Evolutionary conservation across 2,888 invertebrate genomes (phyloP).

Genomic region (Cecidostiba fungosa): DNA sequence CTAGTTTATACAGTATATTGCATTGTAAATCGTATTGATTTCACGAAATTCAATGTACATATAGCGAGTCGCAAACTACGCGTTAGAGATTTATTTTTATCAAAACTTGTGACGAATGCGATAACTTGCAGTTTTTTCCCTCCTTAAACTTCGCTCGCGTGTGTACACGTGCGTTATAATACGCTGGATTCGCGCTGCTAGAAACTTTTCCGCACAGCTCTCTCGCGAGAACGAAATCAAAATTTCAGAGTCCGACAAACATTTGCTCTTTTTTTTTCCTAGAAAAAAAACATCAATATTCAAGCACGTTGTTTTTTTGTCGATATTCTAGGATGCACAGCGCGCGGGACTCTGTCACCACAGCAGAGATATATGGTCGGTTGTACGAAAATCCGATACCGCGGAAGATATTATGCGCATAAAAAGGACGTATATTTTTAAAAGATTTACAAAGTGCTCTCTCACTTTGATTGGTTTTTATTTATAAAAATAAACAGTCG

Average conservation of each 20-base stretch:
- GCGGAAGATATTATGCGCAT: conserved; percentile 13
- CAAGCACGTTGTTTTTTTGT: background rate
- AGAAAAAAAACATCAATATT: background rate
- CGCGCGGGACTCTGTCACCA: background rate
- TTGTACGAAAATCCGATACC: conserved; percentile 7
- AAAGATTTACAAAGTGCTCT: background rate
- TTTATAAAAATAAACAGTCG: background rate
- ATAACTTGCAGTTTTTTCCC: background rate
- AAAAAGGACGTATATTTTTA: conserved; percentile 3
- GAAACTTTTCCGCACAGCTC: background rate
- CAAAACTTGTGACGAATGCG: background rate
- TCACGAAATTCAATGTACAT: too few relatives aligned
- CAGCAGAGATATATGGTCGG: background rate
- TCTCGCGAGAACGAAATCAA: background rate
- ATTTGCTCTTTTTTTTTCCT: background rate
- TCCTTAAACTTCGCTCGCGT: background rate
- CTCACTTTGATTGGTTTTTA: too few relatives aligned
- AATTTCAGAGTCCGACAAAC: background rate
- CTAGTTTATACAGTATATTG: too few relatives aligned
- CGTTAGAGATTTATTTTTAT: background rate
- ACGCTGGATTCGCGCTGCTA: background rate
- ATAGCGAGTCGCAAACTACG: background rate
- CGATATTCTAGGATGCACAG: background rate
- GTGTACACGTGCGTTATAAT: too few relatives aligned
- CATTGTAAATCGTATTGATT: too few relatives aligned